A percentile compares a stretch with the other conserved stretches of the same genome.
Conservation (phyloP, 2,888 invertebrate species). For the Aporophyla nigra region DNA sequence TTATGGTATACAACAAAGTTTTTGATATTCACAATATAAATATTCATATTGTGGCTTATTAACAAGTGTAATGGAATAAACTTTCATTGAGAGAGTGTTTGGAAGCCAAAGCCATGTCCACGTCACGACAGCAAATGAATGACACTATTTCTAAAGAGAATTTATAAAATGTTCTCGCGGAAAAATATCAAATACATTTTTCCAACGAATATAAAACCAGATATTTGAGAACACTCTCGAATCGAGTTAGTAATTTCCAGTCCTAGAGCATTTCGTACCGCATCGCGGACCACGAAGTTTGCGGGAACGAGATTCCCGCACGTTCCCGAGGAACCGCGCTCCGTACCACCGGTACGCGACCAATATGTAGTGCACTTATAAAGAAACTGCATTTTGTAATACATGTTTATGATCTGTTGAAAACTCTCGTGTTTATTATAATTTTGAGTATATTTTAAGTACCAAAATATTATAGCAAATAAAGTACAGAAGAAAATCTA, state of each 20-base stretch:
- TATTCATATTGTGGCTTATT: conserved; percentile 1
- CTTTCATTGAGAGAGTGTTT: not conserved
- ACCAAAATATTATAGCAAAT: not conserved
- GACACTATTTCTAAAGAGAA: not conserved
- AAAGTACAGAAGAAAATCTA: not conserved
- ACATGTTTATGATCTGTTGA: not conserved
- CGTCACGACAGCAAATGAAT: not conserved
- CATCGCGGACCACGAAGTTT: not conserved
- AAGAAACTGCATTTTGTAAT: not conserved
- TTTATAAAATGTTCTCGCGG: not conserved
- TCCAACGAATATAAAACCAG: not conserved
- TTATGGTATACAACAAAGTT: not conserved
- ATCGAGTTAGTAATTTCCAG: not conserved
- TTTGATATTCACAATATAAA: conserved; percentile 11
- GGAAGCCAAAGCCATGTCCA: not conserved
- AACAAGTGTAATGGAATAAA: not conserved
- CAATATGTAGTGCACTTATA: not conserved
- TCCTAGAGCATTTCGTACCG: not conserved
- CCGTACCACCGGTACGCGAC: not conserved
- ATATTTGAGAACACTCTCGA: not conserved
- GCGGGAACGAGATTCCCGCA: not conserved
- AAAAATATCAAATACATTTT: conserved; percentile 5
- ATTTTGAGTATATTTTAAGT: not conserved
- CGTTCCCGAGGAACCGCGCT: not conserved
- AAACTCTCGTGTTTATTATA: not conserved